A percentile compares a stretch with the other conserved stretches of the same genome.
phyloP scores from a whole-genome alignment of 1,140 invertebrate genomes.

The Neomicropteryx cornuta region DNA sequence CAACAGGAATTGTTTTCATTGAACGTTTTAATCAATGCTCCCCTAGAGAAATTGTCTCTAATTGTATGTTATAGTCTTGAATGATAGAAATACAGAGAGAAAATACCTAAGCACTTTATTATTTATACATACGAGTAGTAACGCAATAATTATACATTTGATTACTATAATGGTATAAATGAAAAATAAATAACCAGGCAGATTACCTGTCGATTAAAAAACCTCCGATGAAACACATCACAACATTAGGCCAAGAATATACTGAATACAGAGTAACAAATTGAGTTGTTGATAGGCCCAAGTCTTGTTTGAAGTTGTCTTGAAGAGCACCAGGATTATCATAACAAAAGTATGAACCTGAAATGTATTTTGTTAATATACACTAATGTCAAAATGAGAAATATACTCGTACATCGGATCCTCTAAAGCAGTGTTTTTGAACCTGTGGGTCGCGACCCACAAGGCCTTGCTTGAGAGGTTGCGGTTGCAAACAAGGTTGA shows the following conservation, averaged over 20 bases:
- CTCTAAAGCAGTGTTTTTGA: neutral
- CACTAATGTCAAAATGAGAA: slow-evolving; percentile 8
- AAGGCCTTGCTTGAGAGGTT: too few species aligned
- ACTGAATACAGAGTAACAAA: slow-evolving; percentile 87
- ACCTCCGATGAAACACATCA: slow-evolving; percentile 92
- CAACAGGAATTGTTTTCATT: too few species aligned
- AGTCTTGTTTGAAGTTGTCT: slow-evolving; percentile 74
- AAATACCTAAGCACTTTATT: neutral
- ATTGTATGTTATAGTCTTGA: neutral
- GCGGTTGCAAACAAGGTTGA: too few species aligned
- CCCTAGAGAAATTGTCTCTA: neutral
- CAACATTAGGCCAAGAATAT: slow-evolving; percentile 97
- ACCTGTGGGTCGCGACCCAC: too few species aligned
- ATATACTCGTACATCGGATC: slow-evolving; percentile 1
- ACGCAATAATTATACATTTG: neutral
- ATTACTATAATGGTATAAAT: neutral
- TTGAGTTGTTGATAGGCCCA: slow-evolving; percentile 67
- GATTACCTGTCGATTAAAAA: slow-evolving; percentile 81
- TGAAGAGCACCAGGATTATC: slow-evolving; percentile 91
- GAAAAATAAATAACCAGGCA: slow-evolving; percentile 1
- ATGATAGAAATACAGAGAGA: slow-evolving; percentile 4
- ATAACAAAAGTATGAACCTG: slow-evolving; percentile 97
- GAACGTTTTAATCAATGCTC: too few species aligned
- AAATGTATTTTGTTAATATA: too few species aligned
- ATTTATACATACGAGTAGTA: neutral